Evolutionary conservation across 2,113 vertebrate species (phyloP), one percentile per base, ranked within the genome.

Genomic region (Ictidomys tridecemlineatus): DNA sequence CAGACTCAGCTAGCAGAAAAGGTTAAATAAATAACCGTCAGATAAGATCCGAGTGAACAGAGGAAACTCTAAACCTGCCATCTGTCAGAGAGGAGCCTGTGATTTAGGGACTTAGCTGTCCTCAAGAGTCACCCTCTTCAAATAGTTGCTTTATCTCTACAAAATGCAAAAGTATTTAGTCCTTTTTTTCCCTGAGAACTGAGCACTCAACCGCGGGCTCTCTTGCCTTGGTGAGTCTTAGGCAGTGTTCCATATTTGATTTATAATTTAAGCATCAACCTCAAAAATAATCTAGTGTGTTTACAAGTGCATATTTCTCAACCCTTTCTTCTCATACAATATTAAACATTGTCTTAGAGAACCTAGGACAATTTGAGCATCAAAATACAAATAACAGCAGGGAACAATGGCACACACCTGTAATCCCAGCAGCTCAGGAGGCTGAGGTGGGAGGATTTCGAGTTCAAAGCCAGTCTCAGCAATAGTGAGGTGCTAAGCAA

Each of bases 1-100:
- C 70, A 90, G 63, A 77, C n/a, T 83, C 76, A 48, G 58, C 53
- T 77, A 61, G 72, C 63, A 61, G 80, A 53, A 93, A 95, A 93
- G 72, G 70, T 95, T 86, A 95, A 92, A 45, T 77, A 91, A 94
- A 93, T 53, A 93, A 84, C 70, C 65, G 78, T 86, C 34, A 84
- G 90, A 39, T 69, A 84, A 56, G 51, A 94, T 73, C 22, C 26
- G 30, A 86, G 39, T 82, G 76, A 96, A 96, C 32, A 85, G 86
- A 80, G 89, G 86, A 90, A 89, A 76, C 48, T 56, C 79, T 48
- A 39, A 72, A 63, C 34, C 74, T 73, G 22, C 22, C n/a, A 3
- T 56, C 69, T 67, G 73, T 76, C 92, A 89, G 78, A 94, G 69
- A 69, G 5, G 4, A 80, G 94, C 96, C 92, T 63, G 45, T 11